These are phyloP conservation scores for Erythrolamprus reginae DNA, from an alignment of 2,113 vertebrate species.

Conservation along the genomic window DNA sequence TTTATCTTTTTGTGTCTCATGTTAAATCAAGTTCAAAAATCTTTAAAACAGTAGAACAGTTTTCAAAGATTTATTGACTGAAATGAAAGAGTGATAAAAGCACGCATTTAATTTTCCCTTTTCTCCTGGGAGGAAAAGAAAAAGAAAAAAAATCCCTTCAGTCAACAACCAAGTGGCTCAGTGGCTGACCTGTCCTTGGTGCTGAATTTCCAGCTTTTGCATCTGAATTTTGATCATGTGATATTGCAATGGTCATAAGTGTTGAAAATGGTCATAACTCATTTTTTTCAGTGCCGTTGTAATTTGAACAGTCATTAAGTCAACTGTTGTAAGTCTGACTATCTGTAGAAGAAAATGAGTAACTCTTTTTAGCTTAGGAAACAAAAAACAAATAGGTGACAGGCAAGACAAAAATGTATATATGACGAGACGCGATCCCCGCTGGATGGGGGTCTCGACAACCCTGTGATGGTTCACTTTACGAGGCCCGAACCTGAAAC, in stretches of 20 bases:
- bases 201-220: neutral
- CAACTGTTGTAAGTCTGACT: no score
- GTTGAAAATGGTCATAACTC: no score
- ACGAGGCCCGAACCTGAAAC: no score
- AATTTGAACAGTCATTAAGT: no score
- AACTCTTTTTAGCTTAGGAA: neutral
- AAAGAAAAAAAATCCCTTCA: no score
- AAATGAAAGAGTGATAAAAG: neutral
- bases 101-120: neutral
- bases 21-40: neutral
- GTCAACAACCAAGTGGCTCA: neutral
- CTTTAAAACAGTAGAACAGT: neutral
- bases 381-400: neutral
- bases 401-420: neutral
- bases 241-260: no score
- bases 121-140: neutral
- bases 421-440: no score
- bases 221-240: no score
- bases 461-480: no score
- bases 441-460: no score
- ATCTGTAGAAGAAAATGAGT: neutral
- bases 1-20: neutral
- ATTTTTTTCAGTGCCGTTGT: no score
- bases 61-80: neutral
- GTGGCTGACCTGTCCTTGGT: neutral